phyloP scores from a whole-genome alignment of 92 coral and sea anemone genomes.

The Meandrina meandrites region DNA sequence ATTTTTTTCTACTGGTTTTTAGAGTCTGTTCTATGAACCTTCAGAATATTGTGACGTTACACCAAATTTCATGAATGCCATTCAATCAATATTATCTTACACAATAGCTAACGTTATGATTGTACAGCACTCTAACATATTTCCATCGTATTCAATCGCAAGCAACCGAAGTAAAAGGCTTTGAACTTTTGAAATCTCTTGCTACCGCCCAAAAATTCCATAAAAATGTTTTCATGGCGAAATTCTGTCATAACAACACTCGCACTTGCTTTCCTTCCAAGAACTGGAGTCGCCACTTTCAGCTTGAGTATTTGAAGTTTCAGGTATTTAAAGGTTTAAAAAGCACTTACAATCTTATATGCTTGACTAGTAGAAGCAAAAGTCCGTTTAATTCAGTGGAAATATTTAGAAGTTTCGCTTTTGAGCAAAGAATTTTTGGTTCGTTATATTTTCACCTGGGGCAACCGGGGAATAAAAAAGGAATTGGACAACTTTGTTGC shows the following conservation, averaged over 20 bases:
- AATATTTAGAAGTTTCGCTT: conserved; percentile 1
- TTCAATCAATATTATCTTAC: conserved; percentile 3
- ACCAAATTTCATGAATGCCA: not conserved
- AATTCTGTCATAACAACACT: not conserved
- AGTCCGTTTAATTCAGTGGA: not conserved
- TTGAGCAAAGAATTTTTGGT: not conserved
- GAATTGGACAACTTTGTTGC: conserved; percentile 18
- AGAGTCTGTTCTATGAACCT: not conserved
- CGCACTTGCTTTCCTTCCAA: not conserved
- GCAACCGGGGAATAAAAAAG: not conserved
- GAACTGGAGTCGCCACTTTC: not conserved
- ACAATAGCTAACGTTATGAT: not conserved
- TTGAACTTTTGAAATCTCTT: not conserved
- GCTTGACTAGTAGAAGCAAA: not conserved
- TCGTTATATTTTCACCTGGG: not conserved
- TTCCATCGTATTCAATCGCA: not conserved
- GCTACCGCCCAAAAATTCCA: not conserved
- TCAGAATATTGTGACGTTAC: not conserved
- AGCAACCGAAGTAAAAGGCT: not conserved
- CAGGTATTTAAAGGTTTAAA: not conserved
- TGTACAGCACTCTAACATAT: not conserved
- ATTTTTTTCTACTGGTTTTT: conserved; percentile 3
- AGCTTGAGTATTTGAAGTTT: not conserved
- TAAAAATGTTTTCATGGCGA: not conserved
- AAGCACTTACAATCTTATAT: not conserved